Base-by-base conservation (phyloP, 2,888 invertebrate species). In the Acrocyrtus sp. region DNA sequence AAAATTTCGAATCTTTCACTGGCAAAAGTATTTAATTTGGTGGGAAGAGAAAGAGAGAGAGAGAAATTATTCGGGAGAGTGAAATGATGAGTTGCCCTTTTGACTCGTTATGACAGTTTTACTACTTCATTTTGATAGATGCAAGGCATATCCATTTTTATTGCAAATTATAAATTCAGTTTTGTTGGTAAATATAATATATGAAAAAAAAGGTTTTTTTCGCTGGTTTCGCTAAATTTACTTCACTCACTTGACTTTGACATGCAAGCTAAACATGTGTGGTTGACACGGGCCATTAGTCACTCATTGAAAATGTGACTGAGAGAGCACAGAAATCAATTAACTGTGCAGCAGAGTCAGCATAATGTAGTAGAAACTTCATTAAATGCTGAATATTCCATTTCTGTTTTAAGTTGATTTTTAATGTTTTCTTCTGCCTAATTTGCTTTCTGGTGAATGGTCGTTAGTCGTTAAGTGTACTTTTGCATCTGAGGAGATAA, bases 61-160 rank as follows among this genome's bases (percentile, higher is more conserved):
- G 34, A 34, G 34, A 34, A 34, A 12, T 34, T 34, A 5, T 34
- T 26, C 10, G 10, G 27, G 62, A 24, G 24, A 39, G 15, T 43
- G 47, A 53, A 47, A 45, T 65, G 65, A 65, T 65, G 54, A 29
- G 45, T 61, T 54, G 29, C 50, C 54, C 29, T 61, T 27, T 54
- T 47, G 56, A 61, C 60, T 69, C 39, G 27, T 57, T 43, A 43
- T 70, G 62, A 56, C 56, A 70, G 50, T 62, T 70, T 70, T 70
- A 70, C 56, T 48, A 22, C 62, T 70, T 63, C 50, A 70, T 62
- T 70, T 47, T 69, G 27, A 61, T 54, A n/a, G n/a, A 34, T 34
- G 34, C 5, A 34, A 34, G 12, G 5, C 34, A 34, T 5, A 34
- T 5, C 12, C 12, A 12, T 12, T 34, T 34, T n/a, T n/a, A n/a